Evolutionary conservation across 1,140 invertebrate species (phyloP), one percentile per base, ranked within the genome.

Genomic region (Hyles vespertilio): DNA sequence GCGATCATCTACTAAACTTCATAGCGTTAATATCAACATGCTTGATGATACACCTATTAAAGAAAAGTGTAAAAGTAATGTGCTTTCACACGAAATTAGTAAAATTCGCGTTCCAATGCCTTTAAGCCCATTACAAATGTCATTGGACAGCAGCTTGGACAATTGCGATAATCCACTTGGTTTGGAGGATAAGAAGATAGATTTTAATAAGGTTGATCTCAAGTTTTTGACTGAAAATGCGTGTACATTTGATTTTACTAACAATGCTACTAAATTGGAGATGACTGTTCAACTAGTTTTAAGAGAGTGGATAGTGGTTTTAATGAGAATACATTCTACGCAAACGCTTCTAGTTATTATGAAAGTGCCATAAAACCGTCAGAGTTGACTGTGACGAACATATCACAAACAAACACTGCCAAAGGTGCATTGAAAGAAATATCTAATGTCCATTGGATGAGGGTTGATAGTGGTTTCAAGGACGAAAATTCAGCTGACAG

Each of bases 311-410:
- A 90, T 57, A 89, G 87, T 57, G 89, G 87, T 8, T 89, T 84
- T 63, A 84, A 81, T 57, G 86, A 89, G 49, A 84, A 89, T 52
- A 88, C 84, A 10, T 84, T 85, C 33, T 85, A 83, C 59, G 69
- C 66, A 2, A 83, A 82, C 60, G 81, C 81, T 11, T 85, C 85
- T 62, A 85, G 85, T 75, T 88, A 88, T 56, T 86, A 86, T 58
- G 85, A 86, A 66, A 86, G 83, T 79, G 85, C 82, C 74, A 88
- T 86, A 81, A 86, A 85, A 69, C 85, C 81, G 12, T 88, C 85
- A 36, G 85, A 88, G 66, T 62, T 88, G 52, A 89, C 87, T 36
- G 77, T 87, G 7, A 87, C 83, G 34, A 82, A 85, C 67, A 55
- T 71, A n/a, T 81, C 81, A 0, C 75, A 77, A 54, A 69, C 50